Percentiles rank a stretch among this genome's conserved stretches.
phyloP scores from a whole-genome alignment of 2,797 vertebrate genomes.

The Catostomus latipinnis region DNA sequence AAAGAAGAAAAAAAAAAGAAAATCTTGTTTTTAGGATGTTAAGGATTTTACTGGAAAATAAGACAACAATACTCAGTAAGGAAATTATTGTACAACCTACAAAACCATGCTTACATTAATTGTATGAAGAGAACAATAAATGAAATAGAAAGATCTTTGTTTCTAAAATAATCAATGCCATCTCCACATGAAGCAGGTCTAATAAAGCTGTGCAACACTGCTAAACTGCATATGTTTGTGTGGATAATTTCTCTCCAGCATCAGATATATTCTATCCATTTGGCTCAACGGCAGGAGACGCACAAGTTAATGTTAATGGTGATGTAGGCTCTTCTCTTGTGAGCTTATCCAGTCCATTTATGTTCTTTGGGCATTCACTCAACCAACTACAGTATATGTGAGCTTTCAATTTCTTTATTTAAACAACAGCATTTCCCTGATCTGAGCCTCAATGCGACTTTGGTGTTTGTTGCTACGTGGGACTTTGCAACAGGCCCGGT shows the following conservation, averaged over 20 bases:
- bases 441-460: neutral
- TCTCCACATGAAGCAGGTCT: too few relatives aligned
- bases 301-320: neutral
- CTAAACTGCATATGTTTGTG: too few relatives aligned
- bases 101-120: too few relatives aligned
- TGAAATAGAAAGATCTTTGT: too few relatives aligned
- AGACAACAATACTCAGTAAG: too few relatives aligned
- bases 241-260: neutral
- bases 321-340: neutral
- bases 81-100: too few relatives aligned
- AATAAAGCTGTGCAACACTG: neutral
- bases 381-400: neutral
- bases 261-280: neutral
- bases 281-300: neutral
- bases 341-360: neutral
- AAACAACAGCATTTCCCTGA: neutral
- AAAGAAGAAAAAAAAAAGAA: too few relatives aligned
- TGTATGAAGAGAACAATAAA: too few relatives aligned
- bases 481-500: neutral
- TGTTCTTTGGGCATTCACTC: neutral
- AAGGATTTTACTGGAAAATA: too few relatives aligned
- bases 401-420: neutral
- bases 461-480: neutral
- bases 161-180: too few relatives aligned
- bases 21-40: too few relatives aligned